A percentile compares a stretch with the other conserved stretches of the same genome.
Conservation (phyloP, 2,113 vertebrate species). For the Spea bombifrons region DNA sequence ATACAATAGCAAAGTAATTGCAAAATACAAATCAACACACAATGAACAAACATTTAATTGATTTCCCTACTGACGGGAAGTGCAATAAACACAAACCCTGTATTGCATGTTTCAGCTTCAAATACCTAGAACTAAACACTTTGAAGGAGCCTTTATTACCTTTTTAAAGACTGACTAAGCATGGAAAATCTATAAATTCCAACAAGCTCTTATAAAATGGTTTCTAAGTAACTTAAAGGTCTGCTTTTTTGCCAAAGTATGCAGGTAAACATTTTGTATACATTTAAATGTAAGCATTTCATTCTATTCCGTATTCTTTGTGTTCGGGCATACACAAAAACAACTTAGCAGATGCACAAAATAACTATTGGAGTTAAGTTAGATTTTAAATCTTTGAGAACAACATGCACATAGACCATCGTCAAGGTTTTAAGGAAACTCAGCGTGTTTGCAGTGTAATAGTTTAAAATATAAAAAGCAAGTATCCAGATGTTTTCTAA, state of each 20-base stretch:
- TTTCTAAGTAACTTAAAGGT: constrained; percentile 42
- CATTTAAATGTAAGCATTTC: constrained; percentile 8
- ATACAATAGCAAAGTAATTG: constrained; percentile 21
- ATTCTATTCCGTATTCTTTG: background rate
- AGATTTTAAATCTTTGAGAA: too few relatives aligned
- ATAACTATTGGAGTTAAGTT: too few relatives aligned
- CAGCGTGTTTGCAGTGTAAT: too few relatives aligned
- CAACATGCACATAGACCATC: too few relatives aligned
- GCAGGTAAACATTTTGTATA: constrained; percentile 28
- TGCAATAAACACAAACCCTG: constrained; percentile 31
- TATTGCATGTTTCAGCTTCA: constrained; percentile 26
- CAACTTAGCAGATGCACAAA: background rate
- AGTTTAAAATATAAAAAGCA: too few relatives aligned
- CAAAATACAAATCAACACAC: constrained; percentile 31
- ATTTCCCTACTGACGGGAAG: constrained; percentile 32
- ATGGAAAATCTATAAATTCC: constrained; percentile 50
- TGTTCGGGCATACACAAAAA: background rate
- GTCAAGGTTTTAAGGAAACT: too few relatives aligned
- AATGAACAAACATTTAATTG: constrained; percentile 22
- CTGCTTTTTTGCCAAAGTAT: constrained; percentile 24
- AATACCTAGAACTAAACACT: constrained; percentile 19
- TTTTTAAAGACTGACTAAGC: constrained; percentile 40
- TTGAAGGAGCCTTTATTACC: constrained; percentile 39
- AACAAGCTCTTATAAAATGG: constrained; percentile 43
- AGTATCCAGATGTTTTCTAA: too few relatives aligned